These are phyloP conservation scores for Lophius piscatorius DNA, from an alignment of 2,113 vertebrate genomes.

Conservation along the genomic window DNA sequence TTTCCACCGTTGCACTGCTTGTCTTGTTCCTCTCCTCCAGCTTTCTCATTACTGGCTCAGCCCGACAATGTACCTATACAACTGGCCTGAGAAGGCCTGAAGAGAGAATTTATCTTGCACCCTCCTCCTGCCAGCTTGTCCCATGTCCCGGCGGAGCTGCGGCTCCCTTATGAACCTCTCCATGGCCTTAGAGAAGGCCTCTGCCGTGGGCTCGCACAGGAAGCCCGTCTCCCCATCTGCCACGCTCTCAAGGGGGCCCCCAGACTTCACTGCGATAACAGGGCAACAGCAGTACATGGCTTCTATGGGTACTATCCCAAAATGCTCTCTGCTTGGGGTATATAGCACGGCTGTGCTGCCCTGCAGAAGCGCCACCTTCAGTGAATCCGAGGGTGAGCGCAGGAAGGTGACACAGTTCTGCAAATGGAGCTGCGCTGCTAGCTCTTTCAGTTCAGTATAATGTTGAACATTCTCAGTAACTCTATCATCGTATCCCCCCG, in stretches of 20 bases:
- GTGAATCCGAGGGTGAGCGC: constrained; percentile 89
- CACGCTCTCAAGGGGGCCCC: constrained; percentile 93
- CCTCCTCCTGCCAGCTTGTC: constrained; percentile 87
- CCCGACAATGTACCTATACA: constrained; percentile 85
- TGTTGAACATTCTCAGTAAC: constrained; percentile 92
- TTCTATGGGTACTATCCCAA: constrained; percentile 96
- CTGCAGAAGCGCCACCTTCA: constrained; percentile 88
- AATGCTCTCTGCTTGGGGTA: constrained; percentile 96
- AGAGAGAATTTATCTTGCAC: constrained; percentile 90
- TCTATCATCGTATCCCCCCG: constrained; percentile 93
- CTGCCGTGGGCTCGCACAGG: constrained; percentile 86
- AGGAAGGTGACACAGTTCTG: constrained; percentile 86
- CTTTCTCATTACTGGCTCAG: constrained; percentile 77
- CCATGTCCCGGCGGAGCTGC: constrained; percentile 86
- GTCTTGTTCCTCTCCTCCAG: constrained; percentile 19
- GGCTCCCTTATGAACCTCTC: constrained; percentile 86
- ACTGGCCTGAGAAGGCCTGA: constrained; percentile 88
- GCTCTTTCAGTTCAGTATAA: constrained; percentile 85
- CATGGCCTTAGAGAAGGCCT: constrained; percentile 88
- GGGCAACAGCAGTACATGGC: constrained; percentile 96
- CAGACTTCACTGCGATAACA: constrained; percentile 92
- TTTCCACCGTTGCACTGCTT: constrained; percentile 5
- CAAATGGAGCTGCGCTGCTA: constrained; percentile 77
- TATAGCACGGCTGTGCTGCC: constrained; percentile 88
- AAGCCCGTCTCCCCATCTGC: constrained; percentile 88